Percentiles rank a stretch among this genome's conserved stretches.
Evolutionary conservation across 2,888 invertebrate genomes (phyloP).

Genomic region (Sympetrum striolatum): DNA sequence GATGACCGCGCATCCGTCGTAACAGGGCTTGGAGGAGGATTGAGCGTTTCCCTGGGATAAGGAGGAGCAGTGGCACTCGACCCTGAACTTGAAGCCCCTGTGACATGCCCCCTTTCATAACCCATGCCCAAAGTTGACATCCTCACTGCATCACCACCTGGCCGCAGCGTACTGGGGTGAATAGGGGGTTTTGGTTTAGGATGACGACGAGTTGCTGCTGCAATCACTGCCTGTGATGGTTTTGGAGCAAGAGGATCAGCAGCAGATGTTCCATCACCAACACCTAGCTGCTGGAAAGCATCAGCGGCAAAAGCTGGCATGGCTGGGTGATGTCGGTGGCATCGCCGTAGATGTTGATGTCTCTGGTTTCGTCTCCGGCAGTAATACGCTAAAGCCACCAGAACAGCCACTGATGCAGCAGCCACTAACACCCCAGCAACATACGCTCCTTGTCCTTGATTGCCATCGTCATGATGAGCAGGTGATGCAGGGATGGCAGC

Average conservation of each 20-base stretch:
- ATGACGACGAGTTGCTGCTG: slow-evolving; percentile 42
- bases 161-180: slow-evolving; percentile 20
- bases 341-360: slow-evolving; percentile 21
- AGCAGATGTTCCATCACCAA: slow-evolving; percentile 64
- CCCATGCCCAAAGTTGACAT: slow-evolving; percentile 72
- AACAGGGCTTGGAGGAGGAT: slow-evolving; percentile 91
- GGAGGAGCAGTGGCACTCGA: slow-evolving; percentile 64
- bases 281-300: slow-evolving; percentile 32
- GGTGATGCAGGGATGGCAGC: slow-evolving; percentile 14
- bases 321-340: slow-evolving; percentile 6
- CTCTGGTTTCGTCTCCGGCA: slow-evolving; percentile 61
- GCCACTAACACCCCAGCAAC: slow-evolving; percentile 63
- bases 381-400: slow-evolving; percentile 64
- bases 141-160: slow-evolving; percentile 61
- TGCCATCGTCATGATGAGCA: slow-evolving; percentile 8
- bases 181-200: slow-evolving; percentile 32
- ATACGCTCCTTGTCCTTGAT: slow-evolving; percentile 48
- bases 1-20: slow-evolving; percentile 66
- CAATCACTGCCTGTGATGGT: slow-evolving; percentile 53
- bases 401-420: slow-evolving; percentile 60
- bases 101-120: slow-evolving; percentile 74
- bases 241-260: slow-evolving; percentile 71
- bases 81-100: slow-evolving; percentile 72
- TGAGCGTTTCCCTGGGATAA: slow-evolving; percentile 85
- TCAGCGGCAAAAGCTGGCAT: slow-evolving; percentile 51